Evolutionary conservation across 2,888 invertebrate species (phyloP).

Genomic region (Caenorhabditis sp.): DNA sequence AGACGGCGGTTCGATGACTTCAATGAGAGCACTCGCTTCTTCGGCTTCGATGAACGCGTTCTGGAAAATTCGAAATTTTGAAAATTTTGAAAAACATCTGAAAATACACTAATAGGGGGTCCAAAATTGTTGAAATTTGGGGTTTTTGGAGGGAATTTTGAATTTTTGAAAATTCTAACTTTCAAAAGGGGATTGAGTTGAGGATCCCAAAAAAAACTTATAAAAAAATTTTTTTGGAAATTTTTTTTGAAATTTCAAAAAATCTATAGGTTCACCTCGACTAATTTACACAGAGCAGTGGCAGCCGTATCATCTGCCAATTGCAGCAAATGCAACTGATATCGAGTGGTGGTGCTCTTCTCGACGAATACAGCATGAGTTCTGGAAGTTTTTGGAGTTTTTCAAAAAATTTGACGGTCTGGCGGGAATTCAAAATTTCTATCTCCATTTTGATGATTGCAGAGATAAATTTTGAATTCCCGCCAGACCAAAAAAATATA

Average conservation of each 20-base stretch:
- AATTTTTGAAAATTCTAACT: neutral
- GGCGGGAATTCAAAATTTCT: neutral
- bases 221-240: neutral
- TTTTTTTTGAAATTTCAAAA: neutral
- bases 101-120: too few relatives aligned
- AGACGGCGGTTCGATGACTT: conserved; percentile 52
- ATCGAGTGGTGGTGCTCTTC: conserved; percentile 31
- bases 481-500: too few relatives aligned
- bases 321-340: conserved; percentile 47
- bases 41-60: conserved; percentile 48
- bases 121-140: too few relatives aligned
- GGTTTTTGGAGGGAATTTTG: too few relatives aligned
- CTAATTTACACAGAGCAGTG: conserved; percentile 26
- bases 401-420: too few relatives aligned
- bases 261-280: conserved; percentile 13
- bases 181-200: too few relatives aligned
- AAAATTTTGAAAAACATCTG: neutral
- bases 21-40: conserved; percentile 38
- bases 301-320: conserved; percentile 26
- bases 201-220: too few relatives aligned
- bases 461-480: too few relatives aligned
- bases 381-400: conserved; percentile 16
- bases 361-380: conserved; percentile 48
- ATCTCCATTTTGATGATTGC: too few relatives aligned
- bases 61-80: conserved; percentile 8